phyloP scores from a whole-genome alignment of 2,888 invertebrate species.

The Drosophila ustulata region DNA sequence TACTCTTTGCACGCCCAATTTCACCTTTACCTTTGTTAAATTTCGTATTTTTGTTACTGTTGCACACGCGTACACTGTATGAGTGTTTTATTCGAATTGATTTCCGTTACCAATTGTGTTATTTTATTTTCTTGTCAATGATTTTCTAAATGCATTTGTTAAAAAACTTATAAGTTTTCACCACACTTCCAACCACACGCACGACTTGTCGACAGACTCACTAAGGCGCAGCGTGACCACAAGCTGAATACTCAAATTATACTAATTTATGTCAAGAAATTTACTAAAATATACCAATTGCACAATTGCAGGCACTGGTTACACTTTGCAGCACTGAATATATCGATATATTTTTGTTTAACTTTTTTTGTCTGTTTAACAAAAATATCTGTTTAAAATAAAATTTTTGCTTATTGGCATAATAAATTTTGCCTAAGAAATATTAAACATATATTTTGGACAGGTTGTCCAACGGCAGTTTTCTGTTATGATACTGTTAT shows the following conservation, averaged over 20 bases:
- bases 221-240: conserved; percentile 25
- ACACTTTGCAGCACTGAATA: background rate
- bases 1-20: conserved; percentile 74
- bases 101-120: conserved; percentile 20
- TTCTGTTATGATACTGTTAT: too few species aligned
- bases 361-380: too few species aligned
- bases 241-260: background rate
- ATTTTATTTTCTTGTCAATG: conserved; percentile 26
- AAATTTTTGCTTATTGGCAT: too few species aligned
- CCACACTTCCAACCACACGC: conserved; percentile 48
- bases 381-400: too few species aligned
- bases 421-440: background rate
- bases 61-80: conserved; percentile 44
- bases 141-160: conserved; percentile 58
- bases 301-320: background rate
- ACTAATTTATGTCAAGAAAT: background rate
- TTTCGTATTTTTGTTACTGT: conserved; percentile 33
- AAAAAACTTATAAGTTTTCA: conserved; percentile 60
- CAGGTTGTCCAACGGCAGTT: too few species aligned
- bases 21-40: conserved; percentile 69
- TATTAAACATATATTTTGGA: too few species aligned
- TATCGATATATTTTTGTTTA: background rate
- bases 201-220: conserved; percentile 59
- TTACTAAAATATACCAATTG: background rate
- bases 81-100: conserved; percentile 30